Percentiles rank a stretch among this genome's conserved stretches.
Evolutionary conservation across 1,140 invertebrate genomes (phyloP).

Genomic region (Stegodyphus mimosarum): DNA sequence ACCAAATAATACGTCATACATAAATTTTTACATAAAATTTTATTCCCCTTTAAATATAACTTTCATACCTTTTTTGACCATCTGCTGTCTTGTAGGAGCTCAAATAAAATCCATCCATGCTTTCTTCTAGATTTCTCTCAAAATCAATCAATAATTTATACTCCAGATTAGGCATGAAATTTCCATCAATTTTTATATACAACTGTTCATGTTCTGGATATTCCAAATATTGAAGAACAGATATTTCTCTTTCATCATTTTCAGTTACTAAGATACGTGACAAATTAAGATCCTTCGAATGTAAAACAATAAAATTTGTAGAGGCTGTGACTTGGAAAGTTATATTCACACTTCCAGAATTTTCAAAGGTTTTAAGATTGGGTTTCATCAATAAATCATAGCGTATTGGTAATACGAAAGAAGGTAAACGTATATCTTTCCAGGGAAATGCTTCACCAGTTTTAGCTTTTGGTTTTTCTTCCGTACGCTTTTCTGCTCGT

Average conservation of each 20-base stretch:
- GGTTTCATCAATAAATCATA: constrained; percentile 94
- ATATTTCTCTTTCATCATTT: constrained; percentile 59
- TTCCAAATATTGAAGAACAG: constrained; percentile 80
- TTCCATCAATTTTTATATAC: constrained; percentile 83
- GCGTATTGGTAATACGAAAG: constrained; percentile 80
- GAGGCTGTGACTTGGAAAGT: constrained; percentile 77
- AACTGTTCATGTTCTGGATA: constrained; percentile 85
- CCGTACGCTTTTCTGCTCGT: neutral
- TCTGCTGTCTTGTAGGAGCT: constrained; percentile 82
- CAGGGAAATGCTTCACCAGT: constrained; percentile 84
- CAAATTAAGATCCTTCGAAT: constrained; percentile 89
- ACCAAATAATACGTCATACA: too few species aligned
- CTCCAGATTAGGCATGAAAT: constrained; percentile 76
- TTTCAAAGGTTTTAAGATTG: constrained; percentile 88
- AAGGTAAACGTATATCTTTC: constrained; percentile 86
- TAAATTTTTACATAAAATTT: too few species aligned
- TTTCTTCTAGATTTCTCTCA: constrained; percentile 80
- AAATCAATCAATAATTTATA: constrained; percentile 88
- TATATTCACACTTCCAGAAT: constrained; percentile 76
- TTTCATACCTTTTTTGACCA: constrained; percentile 80
- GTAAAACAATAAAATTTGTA: constrained; percentile 89
- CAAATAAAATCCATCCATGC: constrained; percentile 92
- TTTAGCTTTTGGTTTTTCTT: constrained; percentile 70
- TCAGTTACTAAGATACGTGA: constrained; percentile 74
- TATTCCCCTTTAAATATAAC: too few species aligned